phyloP scores from a whole-genome alignment of 2,113 vertebrate genomes.

The Etia nguti region DNA sequence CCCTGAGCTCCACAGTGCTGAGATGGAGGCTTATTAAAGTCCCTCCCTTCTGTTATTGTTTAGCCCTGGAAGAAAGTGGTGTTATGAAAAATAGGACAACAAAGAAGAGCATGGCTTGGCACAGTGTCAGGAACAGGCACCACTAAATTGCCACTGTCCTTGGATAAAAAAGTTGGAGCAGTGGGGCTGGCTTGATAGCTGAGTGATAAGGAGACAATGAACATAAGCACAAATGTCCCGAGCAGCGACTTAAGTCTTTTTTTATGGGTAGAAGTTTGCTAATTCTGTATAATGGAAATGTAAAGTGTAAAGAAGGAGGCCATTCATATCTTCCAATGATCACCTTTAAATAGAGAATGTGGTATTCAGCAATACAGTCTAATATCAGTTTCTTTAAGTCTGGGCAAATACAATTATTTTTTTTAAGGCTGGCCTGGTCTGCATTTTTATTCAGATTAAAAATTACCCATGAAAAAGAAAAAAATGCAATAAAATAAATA shows the following conservation, averaged over 20 bases:
- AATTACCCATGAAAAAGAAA: neutral
- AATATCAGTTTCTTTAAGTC: neutral
- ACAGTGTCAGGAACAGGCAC: conserved; percentile 27
- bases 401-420: neutral
- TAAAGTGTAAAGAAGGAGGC: neutral
- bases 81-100: conserved; percentile 65
- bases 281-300: neutral
- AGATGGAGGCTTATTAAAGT: conserved; percentile 66
- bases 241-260: neutral
- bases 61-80: conserved; percentile 58
- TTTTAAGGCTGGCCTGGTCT: neutral
- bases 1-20: conserved; percentile 48
- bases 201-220: neutral
- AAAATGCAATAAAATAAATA: neutral
- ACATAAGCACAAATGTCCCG: neutral
- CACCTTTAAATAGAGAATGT: neutral
- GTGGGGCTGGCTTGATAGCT: neutral
- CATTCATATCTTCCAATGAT: neutral
- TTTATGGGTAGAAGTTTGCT: neutral
- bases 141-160: conserved; percentile 43
- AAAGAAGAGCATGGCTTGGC: conserved; percentile 26
- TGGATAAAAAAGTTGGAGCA: conserved; percentile 30
- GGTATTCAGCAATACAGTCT: neutral
- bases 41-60: conserved; percentile 63
- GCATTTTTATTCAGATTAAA: neutral